These are phyloP conservation scores for Zosterops japonicus DNA, from an alignment of 2,113 vertebrate genomes.

Conservation along the genomic window DNA sequence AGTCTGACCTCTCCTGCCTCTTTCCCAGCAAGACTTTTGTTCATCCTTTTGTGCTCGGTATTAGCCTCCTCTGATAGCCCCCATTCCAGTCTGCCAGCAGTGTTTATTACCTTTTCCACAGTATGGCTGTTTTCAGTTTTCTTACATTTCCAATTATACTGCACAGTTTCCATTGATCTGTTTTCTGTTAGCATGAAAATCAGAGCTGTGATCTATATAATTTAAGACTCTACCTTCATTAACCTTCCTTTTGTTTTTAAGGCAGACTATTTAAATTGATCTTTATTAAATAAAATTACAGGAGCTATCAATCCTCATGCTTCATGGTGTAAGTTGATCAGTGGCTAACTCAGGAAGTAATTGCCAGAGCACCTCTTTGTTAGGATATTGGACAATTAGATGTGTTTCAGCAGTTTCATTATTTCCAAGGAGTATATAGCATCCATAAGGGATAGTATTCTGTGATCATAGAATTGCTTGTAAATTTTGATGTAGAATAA, in stretches of 20 bases:
- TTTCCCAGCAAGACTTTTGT: slow-evolving; percentile 26
- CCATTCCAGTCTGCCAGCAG: slow-evolving; percentile 34
- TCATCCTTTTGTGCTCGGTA: slow-evolving; percentile 29
- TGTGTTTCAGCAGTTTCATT: slow-evolving; percentile 11
- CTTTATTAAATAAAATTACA: slow-evolving; percentile 71
- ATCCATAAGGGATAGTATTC: background rate
- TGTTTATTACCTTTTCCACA: slow-evolving; percentile 70
- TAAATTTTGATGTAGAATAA: background rate
- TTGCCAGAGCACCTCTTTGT: slow-evolving; percentile 55
- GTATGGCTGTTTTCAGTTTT: slow-evolving; percentile 66
- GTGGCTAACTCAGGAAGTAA: slow-evolving; percentile 56
- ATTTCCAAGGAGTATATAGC: background rate
- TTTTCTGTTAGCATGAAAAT: slow-evolving; percentile 73
- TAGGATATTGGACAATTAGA: slow-evolving; percentile 23
- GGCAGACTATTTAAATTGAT: slow-evolving; percentile 72
- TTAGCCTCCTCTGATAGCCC: slow-evolving; percentile 26
- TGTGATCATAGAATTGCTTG: background rate
- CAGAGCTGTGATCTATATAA: slow-evolving; percentile 71
- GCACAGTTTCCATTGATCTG: slow-evolving; percentile 71
- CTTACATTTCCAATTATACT: slow-evolving; percentile 73
- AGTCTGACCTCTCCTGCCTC: slow-evolving; percentile 28
- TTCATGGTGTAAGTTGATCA: slow-evolving; percentile 49
- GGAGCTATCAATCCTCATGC: slow-evolving; percentile 66
- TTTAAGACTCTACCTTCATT: slow-evolving; percentile 72
- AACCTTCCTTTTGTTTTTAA: slow-evolving; percentile 74